These are phyloP conservation scores for Coenobita brevimanus DNA, from an alignment of 1,140 invertebrate genomes.

Conservation along the genomic window DNA sequence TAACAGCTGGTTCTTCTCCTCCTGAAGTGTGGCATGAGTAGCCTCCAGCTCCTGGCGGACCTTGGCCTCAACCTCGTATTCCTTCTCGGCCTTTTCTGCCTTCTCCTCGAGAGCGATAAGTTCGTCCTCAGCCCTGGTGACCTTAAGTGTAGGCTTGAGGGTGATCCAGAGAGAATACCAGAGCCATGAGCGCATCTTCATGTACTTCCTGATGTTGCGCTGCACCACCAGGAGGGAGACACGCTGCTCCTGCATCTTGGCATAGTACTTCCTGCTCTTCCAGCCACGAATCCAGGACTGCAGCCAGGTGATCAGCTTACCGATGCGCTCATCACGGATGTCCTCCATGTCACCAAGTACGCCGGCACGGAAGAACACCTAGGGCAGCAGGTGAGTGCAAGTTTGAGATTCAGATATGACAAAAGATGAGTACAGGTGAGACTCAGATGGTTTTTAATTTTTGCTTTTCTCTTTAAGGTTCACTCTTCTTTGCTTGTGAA, in stretches of 20 bases:
- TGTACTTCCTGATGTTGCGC: slow-evolving; percentile 98
- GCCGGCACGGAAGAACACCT: slow-evolving; percentile 99
- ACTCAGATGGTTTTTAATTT: no score
- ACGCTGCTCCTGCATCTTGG: slow-evolving; percentile 97
- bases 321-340: slow-evolving; percentile 97
- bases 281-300: slow-evolving; percentile 93
- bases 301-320: slow-evolving; percentile 98
- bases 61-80: slow-evolving; percentile 94
- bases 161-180: slow-evolving; percentile 99
- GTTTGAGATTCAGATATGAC: no score
- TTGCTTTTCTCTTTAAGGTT: no score
- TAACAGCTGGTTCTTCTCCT: slow-evolving; percentile 94
- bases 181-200: slow-evolving; percentile 97
- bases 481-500: no score
- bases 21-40: slow-evolving; percentile 83
- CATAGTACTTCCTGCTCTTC: slow-evolving; percentile 92
- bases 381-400: slow-evolving; percentile 71
- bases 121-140: slow-evolving; percentile 98
- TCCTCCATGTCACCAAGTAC: slow-evolving; percentile 99
- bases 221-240: slow-evolving; percentile 97
- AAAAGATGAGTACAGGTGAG: no score
- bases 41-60: slow-evolving; percentile 96
- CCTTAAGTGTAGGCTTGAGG: slow-evolving; percentile 98
- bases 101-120: slow-evolving; percentile 97
- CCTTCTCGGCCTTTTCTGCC: slow-evolving; percentile 93